Conservation (phyloP, 2,113 vertebrate species). For the Balaenoptera acutorostrata region DNA sequence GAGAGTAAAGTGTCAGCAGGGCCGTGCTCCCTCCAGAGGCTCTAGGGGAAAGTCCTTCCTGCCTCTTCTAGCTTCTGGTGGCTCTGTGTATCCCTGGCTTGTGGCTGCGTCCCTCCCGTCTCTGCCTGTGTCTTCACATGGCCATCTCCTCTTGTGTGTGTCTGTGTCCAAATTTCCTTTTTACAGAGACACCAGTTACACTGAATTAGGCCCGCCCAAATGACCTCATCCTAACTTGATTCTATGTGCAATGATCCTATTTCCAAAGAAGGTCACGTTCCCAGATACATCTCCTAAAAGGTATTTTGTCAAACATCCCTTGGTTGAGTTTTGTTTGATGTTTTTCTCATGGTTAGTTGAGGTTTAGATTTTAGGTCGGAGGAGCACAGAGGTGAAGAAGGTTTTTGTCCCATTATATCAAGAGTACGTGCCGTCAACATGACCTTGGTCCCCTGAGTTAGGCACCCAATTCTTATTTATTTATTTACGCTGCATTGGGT, state of each 20-base stretch:
- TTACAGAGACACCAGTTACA: background rate
- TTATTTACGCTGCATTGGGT: too few relatives aligned
- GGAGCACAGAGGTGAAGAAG: background rate
- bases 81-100: background rate
- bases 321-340: background rate
- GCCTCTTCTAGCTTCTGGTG: background rate
- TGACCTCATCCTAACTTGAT: background rate
- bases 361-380: background rate
- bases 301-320: background rate
- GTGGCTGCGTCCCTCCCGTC: background rate
- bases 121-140: background rate
- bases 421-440: background rate
- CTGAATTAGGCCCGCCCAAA: background rate
- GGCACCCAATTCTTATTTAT: background rate
- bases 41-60: background rate
- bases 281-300: background rate
- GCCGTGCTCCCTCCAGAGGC: fast-evolving
- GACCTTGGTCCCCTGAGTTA: background rate
- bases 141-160: too few relatives aligned
- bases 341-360: background rate
- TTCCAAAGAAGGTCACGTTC: background rate
- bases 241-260: background rate
- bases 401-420: background rate
- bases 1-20: background rate
- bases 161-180: background rate